phyloP scores from a whole-genome alignment of 2,888 invertebrate genomes.

The Trichacis sp. region DNA sequence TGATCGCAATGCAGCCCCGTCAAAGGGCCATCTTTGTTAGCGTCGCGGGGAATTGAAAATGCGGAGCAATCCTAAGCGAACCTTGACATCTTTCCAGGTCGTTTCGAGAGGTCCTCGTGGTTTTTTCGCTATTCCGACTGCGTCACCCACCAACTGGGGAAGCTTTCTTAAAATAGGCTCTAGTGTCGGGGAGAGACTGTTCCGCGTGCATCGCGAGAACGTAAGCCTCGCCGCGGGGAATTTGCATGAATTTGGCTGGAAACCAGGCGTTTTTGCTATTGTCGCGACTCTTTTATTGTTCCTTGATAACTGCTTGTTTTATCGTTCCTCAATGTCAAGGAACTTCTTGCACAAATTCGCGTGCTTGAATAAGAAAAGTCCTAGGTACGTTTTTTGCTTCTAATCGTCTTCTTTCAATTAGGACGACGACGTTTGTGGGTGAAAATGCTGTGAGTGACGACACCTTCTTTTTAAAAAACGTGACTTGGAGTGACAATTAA shows the following conservation, averaged over 20 bases:
- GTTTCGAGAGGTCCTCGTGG: conserved; percentile 53
- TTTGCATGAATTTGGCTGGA: conserved; percentile 27
- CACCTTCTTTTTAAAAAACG: too few species aligned
- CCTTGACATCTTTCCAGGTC: conserved; percentile 58
- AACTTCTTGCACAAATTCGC: neutral
- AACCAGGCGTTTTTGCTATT: neutral
- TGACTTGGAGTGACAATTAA: too few species aligned
- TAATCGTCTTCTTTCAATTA: neutral
- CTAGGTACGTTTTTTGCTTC: neutral
- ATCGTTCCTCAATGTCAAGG: neutral
- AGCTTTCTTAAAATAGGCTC: conserved; percentile 62
- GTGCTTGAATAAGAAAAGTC: neutral
- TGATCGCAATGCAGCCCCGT: conserved; percentile 12
- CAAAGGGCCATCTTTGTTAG: conserved; percentile 22
- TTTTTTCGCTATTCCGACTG: conserved; percentile 48
- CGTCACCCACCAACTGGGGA: conserved; percentile 25
- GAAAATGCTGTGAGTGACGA: too few species aligned
- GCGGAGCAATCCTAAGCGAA: conserved; percentile 56
- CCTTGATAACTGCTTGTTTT: neutral
- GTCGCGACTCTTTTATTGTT: neutral
- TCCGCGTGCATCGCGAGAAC: conserved; percentile 38
- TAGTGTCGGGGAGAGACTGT: conserved; percentile 49
- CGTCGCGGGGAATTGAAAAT: conserved; percentile 12
- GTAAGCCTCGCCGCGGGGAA: conserved; percentile 25
- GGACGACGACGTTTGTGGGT: too few species aligned